Conservation (phyloP, 2,113 vertebrate species). For the Sinocyclocheilus anshuiensis region DNA sequence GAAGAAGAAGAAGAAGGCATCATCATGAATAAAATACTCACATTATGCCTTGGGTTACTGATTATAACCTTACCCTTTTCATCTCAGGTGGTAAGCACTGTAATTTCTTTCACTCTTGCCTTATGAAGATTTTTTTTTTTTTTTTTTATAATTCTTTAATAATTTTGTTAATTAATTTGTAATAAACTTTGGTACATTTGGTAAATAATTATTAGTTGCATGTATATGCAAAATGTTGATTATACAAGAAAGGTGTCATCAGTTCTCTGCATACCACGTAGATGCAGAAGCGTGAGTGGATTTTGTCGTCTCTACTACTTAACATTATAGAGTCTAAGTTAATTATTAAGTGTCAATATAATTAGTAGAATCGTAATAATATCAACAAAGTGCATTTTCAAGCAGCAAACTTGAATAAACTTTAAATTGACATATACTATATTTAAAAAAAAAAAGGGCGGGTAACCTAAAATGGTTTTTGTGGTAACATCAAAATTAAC, state of each 20-base stretch:
- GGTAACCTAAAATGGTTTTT: neutral
- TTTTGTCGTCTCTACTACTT: neutral
- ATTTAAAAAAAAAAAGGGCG: neutral
- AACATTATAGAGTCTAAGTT: neutral
- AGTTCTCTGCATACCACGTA: neutral
- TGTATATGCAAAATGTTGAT: constrained; percentile 2
- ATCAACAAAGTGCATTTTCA: neutral
- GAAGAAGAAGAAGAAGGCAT: too few relatives aligned
- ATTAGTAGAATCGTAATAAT: neutral
- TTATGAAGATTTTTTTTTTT: neutral
- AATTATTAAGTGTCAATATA: neutral
- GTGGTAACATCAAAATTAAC: neutral
- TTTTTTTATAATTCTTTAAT: neutral
- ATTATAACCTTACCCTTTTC: constrained; percentile 60
- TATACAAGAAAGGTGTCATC: neutral
- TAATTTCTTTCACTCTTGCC: neutral
- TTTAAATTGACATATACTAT: neutral
- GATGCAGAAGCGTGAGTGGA: neutral
- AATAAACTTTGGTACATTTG: neutral
- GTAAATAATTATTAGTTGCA: neutral
- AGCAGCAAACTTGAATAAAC: neutral
- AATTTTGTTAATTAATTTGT: neutral
- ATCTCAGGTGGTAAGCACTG: constrained; percentile 54
- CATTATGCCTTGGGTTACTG: constrained; percentile 52
- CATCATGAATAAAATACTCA: constrained; percentile 59